Conservation (phyloP, 2,797 vertebrate genomes). For the Cichlasoma orientale region DNA sequence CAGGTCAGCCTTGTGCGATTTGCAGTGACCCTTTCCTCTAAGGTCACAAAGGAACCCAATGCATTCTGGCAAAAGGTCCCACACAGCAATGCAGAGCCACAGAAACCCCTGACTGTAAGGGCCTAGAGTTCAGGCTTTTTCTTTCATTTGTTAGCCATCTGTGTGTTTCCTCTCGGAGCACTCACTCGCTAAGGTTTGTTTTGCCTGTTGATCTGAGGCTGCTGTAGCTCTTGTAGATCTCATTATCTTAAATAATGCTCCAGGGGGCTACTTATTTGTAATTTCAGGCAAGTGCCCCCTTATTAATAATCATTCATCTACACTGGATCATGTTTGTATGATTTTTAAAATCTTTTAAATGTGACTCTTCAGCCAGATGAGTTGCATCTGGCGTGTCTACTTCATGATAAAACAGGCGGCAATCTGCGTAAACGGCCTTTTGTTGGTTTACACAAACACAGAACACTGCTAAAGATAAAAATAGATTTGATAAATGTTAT, state of each 20-base stretch:
- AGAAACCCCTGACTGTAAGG: neutral
- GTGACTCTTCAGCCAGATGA: neutral
- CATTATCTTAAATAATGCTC: slow-evolving; percentile 15
- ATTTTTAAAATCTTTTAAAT: neutral
- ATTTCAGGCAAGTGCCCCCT: neutral
- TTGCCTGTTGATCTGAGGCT: slow-evolving; percentile 6
- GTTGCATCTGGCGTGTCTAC: neutral
- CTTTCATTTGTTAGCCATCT: neutral
- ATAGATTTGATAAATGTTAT: slow-evolving; percentile 48
- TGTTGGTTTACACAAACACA: slow-evolving; percentile 12
- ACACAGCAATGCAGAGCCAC: neutral
- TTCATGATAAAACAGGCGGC: slow-evolving; percentile 5
- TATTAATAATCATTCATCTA: slow-evolving; percentile 28
- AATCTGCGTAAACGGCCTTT: slow-evolving; percentile 8
- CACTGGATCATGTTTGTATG: neutral
- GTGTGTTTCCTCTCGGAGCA: neutral
- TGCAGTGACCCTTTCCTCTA: neutral
- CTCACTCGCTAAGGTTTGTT: neutral
- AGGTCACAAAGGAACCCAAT: neutral
- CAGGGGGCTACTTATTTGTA: slow-evolving; percentile 13
- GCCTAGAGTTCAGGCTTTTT: neutral
- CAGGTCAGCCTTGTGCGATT: neutral
- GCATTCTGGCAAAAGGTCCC: neutral
- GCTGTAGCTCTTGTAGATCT: neutral
- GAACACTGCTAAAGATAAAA: slow-evolving; percentile 37